A percentile compares a stretch with the other conserved stretches of the same genome.
phyloP scores from a whole-genome alignment of 1,140 invertebrate genomes.

The Atta texana region DNA sequence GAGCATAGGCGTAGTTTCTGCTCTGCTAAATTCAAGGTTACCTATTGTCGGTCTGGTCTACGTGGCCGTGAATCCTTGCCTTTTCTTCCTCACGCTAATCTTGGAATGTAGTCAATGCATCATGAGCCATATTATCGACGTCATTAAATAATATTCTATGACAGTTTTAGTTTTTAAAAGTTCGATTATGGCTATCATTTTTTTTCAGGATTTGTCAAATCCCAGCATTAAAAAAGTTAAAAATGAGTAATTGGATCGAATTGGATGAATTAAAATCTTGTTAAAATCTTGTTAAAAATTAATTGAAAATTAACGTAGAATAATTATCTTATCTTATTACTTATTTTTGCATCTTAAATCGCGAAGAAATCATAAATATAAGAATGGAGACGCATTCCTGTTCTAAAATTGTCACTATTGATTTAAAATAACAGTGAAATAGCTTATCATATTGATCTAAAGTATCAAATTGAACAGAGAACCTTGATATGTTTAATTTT shows the following conservation, averaged over 20 bases:
- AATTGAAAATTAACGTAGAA: neutral
- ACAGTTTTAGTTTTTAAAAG: neutral
- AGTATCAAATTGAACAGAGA: too few species aligned
- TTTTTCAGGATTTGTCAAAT: neutral
- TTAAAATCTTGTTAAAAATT: neutral
- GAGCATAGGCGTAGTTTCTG: conserved; percentile 78
- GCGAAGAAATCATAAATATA: neutral
- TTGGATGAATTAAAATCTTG: neutral
- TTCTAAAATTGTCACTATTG: too few species aligned
- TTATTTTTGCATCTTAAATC: neutral
- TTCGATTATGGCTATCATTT: neutral
- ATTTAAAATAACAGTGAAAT: too few species aligned
- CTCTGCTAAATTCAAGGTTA: conserved; percentile 84
- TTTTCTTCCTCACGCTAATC: conserved; percentile 28
- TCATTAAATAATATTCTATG: neutral
- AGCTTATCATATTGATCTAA: too few species aligned
- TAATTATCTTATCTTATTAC: neutral
- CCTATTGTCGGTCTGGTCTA: conserved; percentile 76
- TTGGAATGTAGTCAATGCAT: neutral
- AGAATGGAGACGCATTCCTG: too few species aligned
- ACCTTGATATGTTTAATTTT: too few species aligned
- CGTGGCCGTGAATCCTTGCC: conserved; percentile 67
- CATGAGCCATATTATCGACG: neutral
- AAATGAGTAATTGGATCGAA: neutral
- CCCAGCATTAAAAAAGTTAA: neutral